Evolutionary conservation across 2,888 invertebrate species (phyloP), one percentile per base, ranked within the genome.

Genomic region (Stenodera caucasica): DNA sequence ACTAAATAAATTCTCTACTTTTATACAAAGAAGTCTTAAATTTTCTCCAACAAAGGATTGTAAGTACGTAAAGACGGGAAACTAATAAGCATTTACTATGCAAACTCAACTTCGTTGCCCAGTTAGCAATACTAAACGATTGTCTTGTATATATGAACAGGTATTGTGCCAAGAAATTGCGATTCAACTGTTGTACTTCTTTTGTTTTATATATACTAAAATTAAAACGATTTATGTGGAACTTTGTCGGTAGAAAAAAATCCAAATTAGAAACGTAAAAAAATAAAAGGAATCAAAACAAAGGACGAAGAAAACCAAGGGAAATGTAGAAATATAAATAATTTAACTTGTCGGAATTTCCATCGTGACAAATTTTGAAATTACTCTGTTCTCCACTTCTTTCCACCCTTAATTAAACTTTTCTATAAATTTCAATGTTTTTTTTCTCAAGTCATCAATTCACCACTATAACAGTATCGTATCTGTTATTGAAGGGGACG

Each of bases 1-100:
- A 69, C 67, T 67, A 68, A 70, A 70, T 72, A 68, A 70, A 70
- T 66, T 70, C 65, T 63, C 62, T 65, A 67, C 64, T 67, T 37
- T 37, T 54, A 62, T 61, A 72, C 69, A 72, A 72, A 70, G 72
- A 67, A 67, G 68, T 71, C 70, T 72, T 71, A 70, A 71, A 72
- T 70, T 71, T 71, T 67, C 60, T 60, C 57, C 68, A 72, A 70
- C 70, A 40, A 72, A 70, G 72, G 67, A 68, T 67, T 65, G 67
- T 63, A 64, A 64, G 66, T 67, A 66, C 58, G 67, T 57, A 61
- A 66, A 66, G 66, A 68, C 67, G 64, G 66, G 66, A 65, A 69
- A 70, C 69, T 72, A 70, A 70, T 72, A 70, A 70, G 70, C 68
- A 65, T 72, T 69, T 63, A 66, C 65, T 67, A 64, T 65, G 68